These are phyloP conservation scores for Pongo abelii DNA, from an alignment of 2,113 vertebrate species.

Conservation along the genomic window DNA sequence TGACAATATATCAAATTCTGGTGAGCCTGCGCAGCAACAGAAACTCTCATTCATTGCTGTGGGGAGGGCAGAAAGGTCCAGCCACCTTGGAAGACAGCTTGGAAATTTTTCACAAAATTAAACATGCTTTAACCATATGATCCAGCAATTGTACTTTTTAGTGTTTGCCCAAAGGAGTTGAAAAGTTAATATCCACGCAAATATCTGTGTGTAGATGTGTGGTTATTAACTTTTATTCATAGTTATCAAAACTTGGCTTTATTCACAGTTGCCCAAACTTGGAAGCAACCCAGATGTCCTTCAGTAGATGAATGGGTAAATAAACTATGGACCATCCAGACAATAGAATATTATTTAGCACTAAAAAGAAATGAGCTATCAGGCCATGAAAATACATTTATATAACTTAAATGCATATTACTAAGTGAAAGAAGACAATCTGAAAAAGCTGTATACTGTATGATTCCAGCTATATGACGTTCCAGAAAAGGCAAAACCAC, in stretches of 20 bases:
- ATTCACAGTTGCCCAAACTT: background rate
- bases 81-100: background rate
- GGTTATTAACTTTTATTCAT: background rate
- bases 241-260: background rate
- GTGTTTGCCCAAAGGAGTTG: background rate
- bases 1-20: background rate
- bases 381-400: background rate
- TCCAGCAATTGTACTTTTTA: background rate
- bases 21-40: background rate
- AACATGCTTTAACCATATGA: background rate
- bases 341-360: background rate
- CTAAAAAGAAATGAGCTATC: background rate
- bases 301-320: background rate
- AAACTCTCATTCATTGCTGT: background rate
- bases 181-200: background rate
- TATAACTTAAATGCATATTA: background rate
- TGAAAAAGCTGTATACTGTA: background rate
- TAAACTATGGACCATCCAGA: background rate
- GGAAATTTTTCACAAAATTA: background rate
- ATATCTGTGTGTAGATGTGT: background rate
- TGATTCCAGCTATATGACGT: background rate
- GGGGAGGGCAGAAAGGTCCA: background rate
- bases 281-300: background rate
- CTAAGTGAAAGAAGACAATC: background rate
- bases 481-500: background rate